These are phyloP conservation scores for Schizotus pectinicornis DNA, from an alignment of 2,888 invertebrate genomes.

Conservation along the genomic window DNA sequence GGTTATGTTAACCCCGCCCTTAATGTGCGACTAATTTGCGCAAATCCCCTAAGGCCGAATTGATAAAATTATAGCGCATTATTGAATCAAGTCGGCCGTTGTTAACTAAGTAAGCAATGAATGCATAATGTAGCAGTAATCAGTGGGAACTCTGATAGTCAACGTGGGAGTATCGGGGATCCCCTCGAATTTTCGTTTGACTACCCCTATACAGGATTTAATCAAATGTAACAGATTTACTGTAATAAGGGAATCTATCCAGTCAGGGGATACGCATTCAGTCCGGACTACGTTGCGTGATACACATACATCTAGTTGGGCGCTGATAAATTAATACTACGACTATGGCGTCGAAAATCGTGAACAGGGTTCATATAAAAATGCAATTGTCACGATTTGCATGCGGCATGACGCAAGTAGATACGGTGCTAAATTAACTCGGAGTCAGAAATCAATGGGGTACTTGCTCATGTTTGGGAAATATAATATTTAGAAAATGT, in stretches of 20 bases:
- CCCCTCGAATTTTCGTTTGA: slow-evolving; percentile 44
- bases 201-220: slow-evolving; percentile 51
- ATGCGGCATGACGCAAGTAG: too few species aligned
- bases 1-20: neutral
- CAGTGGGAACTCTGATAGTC: slow-evolving; percentile 30
- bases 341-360: neutral
- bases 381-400: too few species aligned
- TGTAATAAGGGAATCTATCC: slow-evolving; percentile 44
- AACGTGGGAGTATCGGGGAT: slow-evolving; percentile 29
- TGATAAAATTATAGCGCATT: slow-evolving; percentile 44
- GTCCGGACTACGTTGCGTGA: slow-evolving; percentile 28
- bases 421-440: too few species aligned
- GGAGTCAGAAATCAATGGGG: too few species aligned
- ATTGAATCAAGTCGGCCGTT: slow-evolving; percentile 41
- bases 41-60: slow-evolving; percentile 27
- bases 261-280: slow-evolving; percentile 23
- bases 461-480: too few species aligned
- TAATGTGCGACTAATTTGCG: slow-evolving; percentile 17
- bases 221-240: slow-evolving; percentile 55
- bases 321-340: slow-evolving; percentile 5
- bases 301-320: slow-evolving; percentile 30
- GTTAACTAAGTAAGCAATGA: slow-evolving; percentile 48
- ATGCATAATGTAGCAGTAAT: slow-evolving; percentile 49
- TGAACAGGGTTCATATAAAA: neutral
- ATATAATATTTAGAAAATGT: too few species aligned